phyloP scores from a whole-genome alignment of 2,888 invertebrate genomes.

The Tricholauxania praeusta region DNA sequence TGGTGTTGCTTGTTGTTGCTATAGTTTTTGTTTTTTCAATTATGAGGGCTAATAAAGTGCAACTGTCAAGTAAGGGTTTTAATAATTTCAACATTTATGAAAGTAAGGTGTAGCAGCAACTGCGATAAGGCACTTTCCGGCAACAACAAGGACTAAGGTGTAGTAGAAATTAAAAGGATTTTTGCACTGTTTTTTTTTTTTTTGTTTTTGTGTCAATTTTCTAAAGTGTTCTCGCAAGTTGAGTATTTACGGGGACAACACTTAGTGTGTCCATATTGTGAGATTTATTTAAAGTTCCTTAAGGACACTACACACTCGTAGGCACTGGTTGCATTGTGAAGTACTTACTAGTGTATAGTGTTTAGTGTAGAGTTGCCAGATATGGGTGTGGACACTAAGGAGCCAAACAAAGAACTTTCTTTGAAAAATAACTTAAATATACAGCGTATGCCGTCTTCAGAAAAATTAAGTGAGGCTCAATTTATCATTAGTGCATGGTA shows the following conservation, averaged over 20 bases:
- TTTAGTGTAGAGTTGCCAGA: neutral
- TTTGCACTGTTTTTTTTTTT: constrained; percentile 18
- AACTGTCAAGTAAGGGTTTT: constrained; percentile 15
- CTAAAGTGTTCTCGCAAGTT: constrained; percentile 14
- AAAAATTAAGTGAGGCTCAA: too few relatives aligned
- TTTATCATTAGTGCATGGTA: too few relatives aligned
- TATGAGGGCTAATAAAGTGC: constrained; percentile 14
- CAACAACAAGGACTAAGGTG: constrained; percentile 5
- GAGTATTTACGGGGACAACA: neutral
- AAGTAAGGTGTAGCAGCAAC: constrained; percentile 4
- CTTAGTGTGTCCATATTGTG: neutral
- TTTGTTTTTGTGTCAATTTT: neutral
- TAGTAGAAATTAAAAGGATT: constrained; percentile 25
- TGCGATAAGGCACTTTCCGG: neutral
- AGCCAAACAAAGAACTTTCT: too few relatives aligned
- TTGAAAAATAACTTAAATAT: too few relatives aligned
- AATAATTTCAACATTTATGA: constrained; percentile 12
- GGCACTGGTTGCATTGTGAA: neutral
- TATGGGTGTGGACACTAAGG: neutral
- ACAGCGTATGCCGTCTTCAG: too few relatives aligned
- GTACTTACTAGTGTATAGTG: neutral
- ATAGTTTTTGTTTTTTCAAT: constrained; percentile 2
- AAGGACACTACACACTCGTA: too few relatives aligned
- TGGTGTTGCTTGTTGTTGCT: constrained; percentile 9
- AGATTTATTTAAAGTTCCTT: neutral